Evolutionary conservation across 1,140 invertebrate genomes (phyloP), one percentile per base, ranked within the genome.

Genomic region (Stegodyphus mimosarum): DNA sequence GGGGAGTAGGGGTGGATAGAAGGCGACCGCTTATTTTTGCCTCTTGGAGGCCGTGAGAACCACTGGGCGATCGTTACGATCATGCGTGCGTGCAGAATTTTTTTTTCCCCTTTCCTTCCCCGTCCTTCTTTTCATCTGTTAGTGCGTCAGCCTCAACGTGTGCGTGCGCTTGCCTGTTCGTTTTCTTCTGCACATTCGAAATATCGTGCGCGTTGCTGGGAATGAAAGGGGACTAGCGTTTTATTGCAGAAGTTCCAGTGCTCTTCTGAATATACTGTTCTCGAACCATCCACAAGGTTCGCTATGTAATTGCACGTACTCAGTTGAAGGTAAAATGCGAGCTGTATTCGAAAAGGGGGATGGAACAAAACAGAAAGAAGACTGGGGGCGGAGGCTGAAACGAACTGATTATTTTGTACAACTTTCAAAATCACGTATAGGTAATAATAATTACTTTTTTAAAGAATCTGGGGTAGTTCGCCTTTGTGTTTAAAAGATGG

Each of bases 51-150:
- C 66, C 77, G 77, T 79, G 77, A 79, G 77, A 79, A 79, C 48
- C 11, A 48, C 48, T 18, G 13, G 50, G 10, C 77, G 77, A 79
- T 79, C 77, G 66, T 79, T 79, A 79, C 64, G 66, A 33, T 70
- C 64, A 79, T 79, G 77, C 77, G 77, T 79, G 77, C 77, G 77
- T 79, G 77, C 64, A 53, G 15, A 17, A 50, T 49, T 77, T 64
- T 77, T 83, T 74, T 60, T 18, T 63, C 10, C 48, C 66, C 17
- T 48, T n/a, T 48, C 49, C 49, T 50, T 55, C 49, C 64, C 51
- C 48, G 15, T 66, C 51, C 17, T 53, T 67, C 48, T 74, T 77
- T 72, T 55, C 49, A 15, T 72, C n/a, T 83, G 10, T 74, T 60
- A 11, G 66, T 79, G 64, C 76, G 76, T 76, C 74, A 76, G 55